A percentile compares a stretch with the other conserved stretches of the same genome.
Evolutionary conservation across 2,113 vertebrate species (phyloP).

Genomic region (Microtus ochrogaster): DNA sequence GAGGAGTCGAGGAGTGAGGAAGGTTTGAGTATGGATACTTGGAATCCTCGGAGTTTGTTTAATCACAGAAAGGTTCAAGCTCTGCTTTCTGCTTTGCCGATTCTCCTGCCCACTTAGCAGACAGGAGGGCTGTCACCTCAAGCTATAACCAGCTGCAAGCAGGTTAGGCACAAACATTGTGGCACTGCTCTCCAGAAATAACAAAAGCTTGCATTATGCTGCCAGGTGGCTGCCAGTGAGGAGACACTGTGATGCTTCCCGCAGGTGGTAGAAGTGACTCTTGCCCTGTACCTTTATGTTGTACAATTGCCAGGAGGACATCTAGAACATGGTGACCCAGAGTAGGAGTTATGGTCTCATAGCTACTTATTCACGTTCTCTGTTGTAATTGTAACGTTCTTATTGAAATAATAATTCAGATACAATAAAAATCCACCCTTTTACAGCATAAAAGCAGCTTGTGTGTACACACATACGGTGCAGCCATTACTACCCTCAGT

Average conservation of each 20-base stretch:
- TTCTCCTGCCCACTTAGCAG: slow-evolving; percentile 34
- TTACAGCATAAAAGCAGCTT: background rate
- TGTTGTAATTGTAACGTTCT: background rate
- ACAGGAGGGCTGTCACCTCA: background rate
- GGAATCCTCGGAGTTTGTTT: background rate
- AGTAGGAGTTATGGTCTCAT: background rate
- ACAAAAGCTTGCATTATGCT: background rate
- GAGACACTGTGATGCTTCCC: background rate
- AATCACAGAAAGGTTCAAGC: background rate
- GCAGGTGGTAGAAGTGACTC: background rate
- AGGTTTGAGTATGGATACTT: background rate
- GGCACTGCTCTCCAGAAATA: slow-evolving; percentile 42
- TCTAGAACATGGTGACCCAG: background rate
- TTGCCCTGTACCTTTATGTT: background rate
- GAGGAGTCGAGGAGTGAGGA: background rate
- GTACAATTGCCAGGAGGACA: background rate
- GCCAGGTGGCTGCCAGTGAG: slow-evolving; percentile 7
- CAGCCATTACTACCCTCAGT: background rate
- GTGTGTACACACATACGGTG: background rate
- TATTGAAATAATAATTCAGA: slow-evolving; percentile 18
- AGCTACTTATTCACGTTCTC: background rate
- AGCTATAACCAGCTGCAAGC: background rate
- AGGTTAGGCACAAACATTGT: background rate
- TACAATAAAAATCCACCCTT: background rate
- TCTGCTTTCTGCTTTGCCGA: background rate